Conservation (phyloP, 2,888 invertebrate species). For the Clitarchus hookeri region DNA sequence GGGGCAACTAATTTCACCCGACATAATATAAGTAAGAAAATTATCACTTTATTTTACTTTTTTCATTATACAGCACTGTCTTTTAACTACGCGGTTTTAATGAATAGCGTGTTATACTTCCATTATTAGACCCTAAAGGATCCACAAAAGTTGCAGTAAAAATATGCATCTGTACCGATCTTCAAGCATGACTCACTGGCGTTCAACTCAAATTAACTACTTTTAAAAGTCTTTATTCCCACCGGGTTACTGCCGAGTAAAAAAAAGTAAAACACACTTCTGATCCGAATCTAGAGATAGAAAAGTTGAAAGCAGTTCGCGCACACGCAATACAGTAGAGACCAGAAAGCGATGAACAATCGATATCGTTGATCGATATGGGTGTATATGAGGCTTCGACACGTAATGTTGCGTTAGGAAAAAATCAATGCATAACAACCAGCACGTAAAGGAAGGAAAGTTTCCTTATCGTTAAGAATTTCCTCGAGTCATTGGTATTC, state of each 20-base stretch:
- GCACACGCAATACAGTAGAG: slow-evolving; percentile 7
- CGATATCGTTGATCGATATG: background rate
- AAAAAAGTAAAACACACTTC: slow-evolving; percentile 1
- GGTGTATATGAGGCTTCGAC: slow-evolving; percentile 1
- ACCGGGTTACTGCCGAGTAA: background rate
- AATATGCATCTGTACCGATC: slow-evolving; percentile 14
- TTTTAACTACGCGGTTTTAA: slow-evolving; percentile 7
- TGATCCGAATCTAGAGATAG: background rate
- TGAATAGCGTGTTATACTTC: slow-evolving; percentile 14
- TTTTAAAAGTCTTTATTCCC: slow-evolving; percentile 14
- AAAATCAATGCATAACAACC: background rate
- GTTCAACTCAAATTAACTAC: slow-evolving; percentile 14
- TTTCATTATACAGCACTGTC: background rate
- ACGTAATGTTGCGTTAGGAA: background rate
- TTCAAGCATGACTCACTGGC: slow-evolving; percentile 10
- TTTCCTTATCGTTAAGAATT: background rate
- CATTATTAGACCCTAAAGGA: slow-evolving; percentile 5
- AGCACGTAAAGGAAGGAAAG: background rate
- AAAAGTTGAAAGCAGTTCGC: slow-evolving; percentile 14
- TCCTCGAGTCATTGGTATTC: background rate
- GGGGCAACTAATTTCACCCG: background rate
- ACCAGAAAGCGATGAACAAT: slow-evolving; percentile 14
- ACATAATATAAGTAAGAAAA: slow-evolving; percentile 8
- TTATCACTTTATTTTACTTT: background rate
- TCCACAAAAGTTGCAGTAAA: background rate